Percentiles rank a stretch among this genome's conserved stretches.
phyloP scores from a whole-genome alignment of 2,113 vertebrate genomes.

The Chionodraco myersi region DNA sequence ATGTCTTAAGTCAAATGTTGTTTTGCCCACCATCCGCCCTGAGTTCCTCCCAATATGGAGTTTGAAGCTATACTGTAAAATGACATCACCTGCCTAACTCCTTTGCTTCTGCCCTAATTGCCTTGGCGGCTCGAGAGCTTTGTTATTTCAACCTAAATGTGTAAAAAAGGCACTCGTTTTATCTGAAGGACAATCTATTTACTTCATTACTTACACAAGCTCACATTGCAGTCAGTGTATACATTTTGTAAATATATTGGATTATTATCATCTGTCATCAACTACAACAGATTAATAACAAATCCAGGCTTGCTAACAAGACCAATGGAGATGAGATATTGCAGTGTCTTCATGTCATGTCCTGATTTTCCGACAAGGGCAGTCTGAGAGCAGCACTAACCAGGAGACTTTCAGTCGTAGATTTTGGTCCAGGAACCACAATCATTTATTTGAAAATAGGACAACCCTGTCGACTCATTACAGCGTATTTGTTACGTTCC shows the following conservation, averaged over 20 bases:
- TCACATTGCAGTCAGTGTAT: neutral
- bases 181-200: neutral
- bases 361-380: neutral
- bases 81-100: neutral
- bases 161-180: neutral
- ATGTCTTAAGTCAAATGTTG: too few relatives aligned
- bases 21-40: neutral
- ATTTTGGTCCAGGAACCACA: neutral
- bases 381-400: neutral
- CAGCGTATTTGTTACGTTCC: too few relatives aligned
- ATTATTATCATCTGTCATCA: too few relatives aligned
- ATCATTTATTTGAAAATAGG: constrained; percentile 5
- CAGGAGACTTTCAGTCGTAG: neutral
- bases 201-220: neutral
- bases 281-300: too few relatives aligned
- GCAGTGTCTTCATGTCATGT: too few relatives aligned
- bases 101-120: neutral
- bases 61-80: neutral
- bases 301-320: neutral
- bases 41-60: neutral
- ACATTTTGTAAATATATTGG: too few relatives aligned
- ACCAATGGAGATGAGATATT: neutral
- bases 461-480: neutral
- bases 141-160: too few relatives aligned
- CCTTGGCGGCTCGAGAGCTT: neutral